phyloP scores from a whole-genome alignment of 1,140 invertebrate species.

The Drosophila serrata region DNA sequence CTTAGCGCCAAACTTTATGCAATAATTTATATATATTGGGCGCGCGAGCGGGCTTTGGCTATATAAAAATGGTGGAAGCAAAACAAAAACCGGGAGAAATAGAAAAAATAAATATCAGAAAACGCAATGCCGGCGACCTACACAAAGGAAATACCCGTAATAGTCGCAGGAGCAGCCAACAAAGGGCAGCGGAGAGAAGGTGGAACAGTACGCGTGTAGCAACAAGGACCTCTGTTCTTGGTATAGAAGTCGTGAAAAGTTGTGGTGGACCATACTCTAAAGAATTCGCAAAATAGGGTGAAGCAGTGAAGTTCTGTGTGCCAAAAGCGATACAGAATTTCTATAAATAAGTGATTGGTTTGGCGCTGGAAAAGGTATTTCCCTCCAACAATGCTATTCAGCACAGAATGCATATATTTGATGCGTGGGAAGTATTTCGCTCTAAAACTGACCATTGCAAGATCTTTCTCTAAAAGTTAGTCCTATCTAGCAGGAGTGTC shows the following conservation, averaged over 20 bases:
- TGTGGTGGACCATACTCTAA: constrained; percentile 19
- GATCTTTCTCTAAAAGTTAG: background rate
- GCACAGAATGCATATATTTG: background rate
- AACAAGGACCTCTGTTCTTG: constrained; percentile 17
- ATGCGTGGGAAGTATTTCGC: background rate
- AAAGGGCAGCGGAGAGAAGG: background rate
- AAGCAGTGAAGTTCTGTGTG: background rate
- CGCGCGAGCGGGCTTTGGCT: constrained; percentile 38
- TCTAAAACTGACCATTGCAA: background rate
- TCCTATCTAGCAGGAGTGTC: background rate
- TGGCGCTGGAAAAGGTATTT: background rate
- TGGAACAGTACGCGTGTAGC: constrained; percentile 38
- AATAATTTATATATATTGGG: constrained; percentile 84
- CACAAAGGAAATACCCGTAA: constrained; percentile 75
- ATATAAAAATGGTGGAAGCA: constrained; percentile 55
- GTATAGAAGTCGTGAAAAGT: background rate
- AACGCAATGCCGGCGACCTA: constrained; percentile 65
- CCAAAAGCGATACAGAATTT: constrained; percentile 6
- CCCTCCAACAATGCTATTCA: no score
- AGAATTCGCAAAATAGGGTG: constrained; percentile 4
- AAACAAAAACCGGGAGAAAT: constrained; percentile 46
- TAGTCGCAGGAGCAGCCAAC: constrained; percentile 50
- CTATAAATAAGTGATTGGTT: constrained; percentile 22
- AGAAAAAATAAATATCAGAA: constrained; percentile 37
- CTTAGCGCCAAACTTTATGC: constrained; percentile 85